Conservation (phyloP, 2,797 vertebrate species). For the Rhodeus uyekii region DNA sequence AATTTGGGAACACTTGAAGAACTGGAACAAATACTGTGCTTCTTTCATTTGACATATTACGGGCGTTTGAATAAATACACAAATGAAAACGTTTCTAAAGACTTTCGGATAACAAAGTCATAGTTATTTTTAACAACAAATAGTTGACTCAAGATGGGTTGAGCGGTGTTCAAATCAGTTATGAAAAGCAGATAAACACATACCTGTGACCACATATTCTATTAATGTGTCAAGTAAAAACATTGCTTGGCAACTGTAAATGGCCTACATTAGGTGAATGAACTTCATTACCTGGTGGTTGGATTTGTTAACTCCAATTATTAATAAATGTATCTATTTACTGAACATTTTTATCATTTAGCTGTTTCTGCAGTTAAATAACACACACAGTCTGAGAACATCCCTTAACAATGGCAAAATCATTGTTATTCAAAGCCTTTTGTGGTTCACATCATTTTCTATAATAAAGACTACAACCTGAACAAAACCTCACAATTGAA, state of each 20-base stretch:
- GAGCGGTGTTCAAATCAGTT: not conserved
- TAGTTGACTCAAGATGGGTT: not conserved
- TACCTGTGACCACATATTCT: not conserved
- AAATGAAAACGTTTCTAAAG: not conserved
- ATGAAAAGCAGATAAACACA: not conserved
- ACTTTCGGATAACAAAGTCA: not conserved
- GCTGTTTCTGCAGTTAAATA: not conserved
- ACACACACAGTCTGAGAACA: not conserved
- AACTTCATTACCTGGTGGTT: not conserved
- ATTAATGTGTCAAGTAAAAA: not conserved
- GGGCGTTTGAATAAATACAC: slow-evolving; percentile 21
- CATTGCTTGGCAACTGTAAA: not conserved
- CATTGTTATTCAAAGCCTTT: not conserved
- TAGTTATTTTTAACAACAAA: not conserved
- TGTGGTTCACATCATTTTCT: not conserved
- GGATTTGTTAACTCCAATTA: not conserved
- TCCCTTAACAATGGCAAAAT: not conserved
- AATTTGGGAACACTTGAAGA: slow-evolving; percentile 37
- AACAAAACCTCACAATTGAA: not conserved
- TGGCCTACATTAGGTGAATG: not conserved
- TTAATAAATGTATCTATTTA: not conserved
- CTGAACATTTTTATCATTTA: not conserved
- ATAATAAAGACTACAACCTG: not conserved
- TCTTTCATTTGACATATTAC: slow-evolving; percentile 22
- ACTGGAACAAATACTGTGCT: slow-evolving; percentile 25